Base-by-base conservation (phyloP, 2,113 vertebrate genomes). In the Catagonus wagneri region DNA sequence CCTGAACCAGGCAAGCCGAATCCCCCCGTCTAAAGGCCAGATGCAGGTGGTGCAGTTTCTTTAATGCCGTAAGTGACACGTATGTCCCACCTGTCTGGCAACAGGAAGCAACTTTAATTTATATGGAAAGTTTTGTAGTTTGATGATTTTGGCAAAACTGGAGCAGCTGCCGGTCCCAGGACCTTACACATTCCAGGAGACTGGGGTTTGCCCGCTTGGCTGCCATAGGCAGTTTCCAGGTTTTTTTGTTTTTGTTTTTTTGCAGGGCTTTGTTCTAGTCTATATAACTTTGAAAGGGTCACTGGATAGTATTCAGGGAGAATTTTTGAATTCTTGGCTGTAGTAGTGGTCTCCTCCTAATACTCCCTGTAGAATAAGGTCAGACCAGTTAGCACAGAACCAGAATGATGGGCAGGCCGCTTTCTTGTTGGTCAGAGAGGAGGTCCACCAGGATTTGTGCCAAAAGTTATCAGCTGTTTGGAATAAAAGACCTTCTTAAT, bases 401-500 rank as follows among this genome's bases (percentile, higher is more conserved):
- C 36, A 16, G 23, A 81, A 13, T 94, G 52, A 60, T 74, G 3
- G 68, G n/a, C 19, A 83, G 34, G 34, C 44, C 78, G 16, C 23
- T 68, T 83, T 76, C 39, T n/a, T 60, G 7, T 32, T 89, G 54
- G 52, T 90, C 10, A 6, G 90, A 94, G n/a, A 90, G 60, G 63
- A 66, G n/a, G 27, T 39, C 56, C 66, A 84, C 36, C 50, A 81
- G 95, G 72, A 65, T 87, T 87, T 68, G 60, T 88, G 54, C 69
- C 0, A 0, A 72, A 90, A 92, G 44, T 92, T 90, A 80, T 25
- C 25, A 72, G 22, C 89, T 96, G 13, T 89, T 94, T 93, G 56
- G 20, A 86, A 50, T 85, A 60, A 89, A 97, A 63, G 14, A 68
- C 60, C 39, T 32, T 91, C 54, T 71, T 94, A 93, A 81, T 50